Conservation (phyloP, 2,113 vertebrate species). For the Corythoichthys haematopterus region DNA sequence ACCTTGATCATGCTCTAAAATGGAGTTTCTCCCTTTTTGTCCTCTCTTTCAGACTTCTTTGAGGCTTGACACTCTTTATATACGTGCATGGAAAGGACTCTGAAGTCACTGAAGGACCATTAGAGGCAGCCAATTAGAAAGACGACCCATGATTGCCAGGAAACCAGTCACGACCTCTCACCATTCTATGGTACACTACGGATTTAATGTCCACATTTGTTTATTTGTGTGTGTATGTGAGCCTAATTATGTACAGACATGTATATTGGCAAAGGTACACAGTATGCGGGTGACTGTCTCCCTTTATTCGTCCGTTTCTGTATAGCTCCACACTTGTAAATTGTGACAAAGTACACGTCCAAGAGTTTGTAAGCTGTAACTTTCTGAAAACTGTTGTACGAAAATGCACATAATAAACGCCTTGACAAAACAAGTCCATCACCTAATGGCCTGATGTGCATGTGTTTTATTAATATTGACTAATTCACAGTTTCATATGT, state of each 20-base stretch:
- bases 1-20: conserved; percentile 34
- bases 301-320: conserved; percentile 49
- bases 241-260: conserved; percentile 44
- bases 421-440: conserved; percentile 68
- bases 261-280: conserved; percentile 56
- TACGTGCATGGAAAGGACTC: conserved; percentile 11
- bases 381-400: conserved; percentile 80
- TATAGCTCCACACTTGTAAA: conserved; percentile 75
- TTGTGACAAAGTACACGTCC: conserved; percentile 75
- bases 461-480: neutral
- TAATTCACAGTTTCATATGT: neutral
- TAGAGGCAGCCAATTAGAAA: conserved; percentile 21
- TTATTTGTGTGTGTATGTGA: conserved; percentile 30
- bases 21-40: conserved; percentile 13
- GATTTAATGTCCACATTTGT: conserved; percentile 47
- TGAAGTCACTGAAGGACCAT: conserved; percentile 3
- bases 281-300: conserved; percentile 30
- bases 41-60: conserved; percentile 51
- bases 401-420: conserved; percentile 80
- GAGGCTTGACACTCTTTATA: conserved; percentile 31
- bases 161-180: conserved; percentile 38
- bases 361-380: conserved; percentile 79
- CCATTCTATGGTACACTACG: conserved; percentile 54
- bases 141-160: conserved; percentile 28
- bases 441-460: conserved; percentile 10